phyloP scores from a whole-genome alignment of 2,888 invertebrate species.

The Caenorhabditis afra region DNA sequence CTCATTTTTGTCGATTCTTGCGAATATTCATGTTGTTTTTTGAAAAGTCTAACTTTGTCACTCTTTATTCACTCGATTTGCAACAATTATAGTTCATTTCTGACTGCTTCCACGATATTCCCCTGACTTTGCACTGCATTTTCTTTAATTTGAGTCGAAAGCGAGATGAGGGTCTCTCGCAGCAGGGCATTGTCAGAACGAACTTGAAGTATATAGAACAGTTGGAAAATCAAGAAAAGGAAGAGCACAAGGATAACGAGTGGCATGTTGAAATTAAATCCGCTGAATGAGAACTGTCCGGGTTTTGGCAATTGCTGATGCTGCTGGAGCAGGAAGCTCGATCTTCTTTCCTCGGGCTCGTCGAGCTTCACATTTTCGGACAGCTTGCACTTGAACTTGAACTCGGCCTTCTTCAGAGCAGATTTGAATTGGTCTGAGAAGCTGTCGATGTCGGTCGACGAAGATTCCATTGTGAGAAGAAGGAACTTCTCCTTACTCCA shows the following conservation, averaged over 20 bases:
- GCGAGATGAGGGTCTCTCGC: constrained; percentile 34
- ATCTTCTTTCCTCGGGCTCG: constrained; percentile 60
- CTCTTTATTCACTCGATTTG: constrained; percentile 1
- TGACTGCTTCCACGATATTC: constrained; percentile 14
- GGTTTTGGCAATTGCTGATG: constrained; percentile 9
- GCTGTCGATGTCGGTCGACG: constrained; percentile 62
- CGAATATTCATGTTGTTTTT: no score
- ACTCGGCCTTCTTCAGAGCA: constrained; percentile 64
- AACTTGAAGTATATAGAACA: constrained; percentile 53
- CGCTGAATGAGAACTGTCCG: constrained; percentile 1
- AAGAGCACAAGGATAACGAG: constrained; percentile 35
- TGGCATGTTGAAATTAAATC: constrained; percentile 35
- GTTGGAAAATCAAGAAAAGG: constrained; percentile 48
- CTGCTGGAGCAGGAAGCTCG: constrained; percentile 57
- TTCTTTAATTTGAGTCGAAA: constrained; percentile 40
- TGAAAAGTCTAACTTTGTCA: not conserved
- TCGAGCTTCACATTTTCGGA: constrained; percentile 60
- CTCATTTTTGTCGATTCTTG: no score
- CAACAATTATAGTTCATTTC: constrained; percentile 26
- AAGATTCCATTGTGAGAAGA: constrained; percentile 69
- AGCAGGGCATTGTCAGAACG: constrained; percentile 46
- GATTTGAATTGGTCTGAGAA: constrained; percentile 68
- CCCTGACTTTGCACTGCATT: not conserved
- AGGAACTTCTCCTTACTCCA: constrained; percentile 73
- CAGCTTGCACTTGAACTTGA: constrained; percentile 68